Base-by-base conservation (phyloP, 2,113 vertebrate species). In the Pelmatolapia mariae region DNA sequence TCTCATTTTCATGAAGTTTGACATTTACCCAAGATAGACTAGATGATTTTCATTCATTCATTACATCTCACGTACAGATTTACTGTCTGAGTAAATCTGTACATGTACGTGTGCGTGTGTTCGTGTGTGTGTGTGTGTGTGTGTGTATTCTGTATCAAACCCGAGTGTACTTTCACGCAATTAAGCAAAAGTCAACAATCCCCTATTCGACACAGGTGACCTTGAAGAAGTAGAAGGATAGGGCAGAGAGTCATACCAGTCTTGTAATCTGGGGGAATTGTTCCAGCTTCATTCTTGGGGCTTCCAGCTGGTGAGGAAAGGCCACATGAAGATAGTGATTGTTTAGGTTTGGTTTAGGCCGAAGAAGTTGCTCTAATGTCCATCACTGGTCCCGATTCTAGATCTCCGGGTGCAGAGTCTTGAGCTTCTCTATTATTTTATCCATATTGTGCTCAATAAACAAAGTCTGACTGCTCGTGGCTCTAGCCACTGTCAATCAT, bases 321-420 rank as follows among this genome's bases (percentile, higher is more conserved):
- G 18, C 19, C 50, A 52, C 50, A 52, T 10, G 50, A n/a, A 52
- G 0, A 52, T 10, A n/a, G 50, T n/a, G 18, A 52, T 2, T 52
- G 19, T 47, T 52, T 52, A 19, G 50, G 50, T 52, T 52, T n/a
- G 4, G 8, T 52, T 52, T 52, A 52, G 9, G 19, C 50, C 5
- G 9, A 52, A n/a, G 19, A 52, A 52, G 19, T 52, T 52, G 18
- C 18, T 52, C 50, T 52, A 52, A 52, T 52, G 19, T 52, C 50
- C 19, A 52, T 52, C 50, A 5, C 18, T 52, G 50, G 50, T 52
- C 18, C 50, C 50, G 10, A 52, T 0, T 52, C 18, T 0, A 10
- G 50, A 52, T 52, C 50, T n/a, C 50, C 1, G 0, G 50, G 0
- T n/a, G 50, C 50, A 53, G 50, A n/a, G 19, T 9, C 9, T 0